Percentiles rank a stretch among this genome's conserved stretches.
Evolutionary conservation across 2,797 vertebrate genomes (phyloP).

Genomic region (Falco cherrug): DNA sequence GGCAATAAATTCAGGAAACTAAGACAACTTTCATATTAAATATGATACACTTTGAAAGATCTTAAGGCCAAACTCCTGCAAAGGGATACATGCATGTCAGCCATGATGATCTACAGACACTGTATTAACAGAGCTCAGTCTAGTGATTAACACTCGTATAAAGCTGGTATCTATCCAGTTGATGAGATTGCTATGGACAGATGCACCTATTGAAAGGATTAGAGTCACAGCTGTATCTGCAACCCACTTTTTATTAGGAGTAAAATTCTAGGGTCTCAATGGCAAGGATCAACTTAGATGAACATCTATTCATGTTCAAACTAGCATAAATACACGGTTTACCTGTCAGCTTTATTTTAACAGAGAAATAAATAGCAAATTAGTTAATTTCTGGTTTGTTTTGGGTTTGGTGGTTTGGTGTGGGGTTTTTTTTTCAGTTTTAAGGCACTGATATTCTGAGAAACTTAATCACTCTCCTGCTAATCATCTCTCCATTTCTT

Average conservation of each 20-base stretch:
- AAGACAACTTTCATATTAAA: conserved; percentile 13
- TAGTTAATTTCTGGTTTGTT: background rate
- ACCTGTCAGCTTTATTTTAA: background rate
- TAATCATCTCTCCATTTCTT: background rate
- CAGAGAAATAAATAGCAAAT: background rate
- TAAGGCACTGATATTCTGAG: background rate
- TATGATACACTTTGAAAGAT: background rate
- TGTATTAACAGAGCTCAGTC: background rate
- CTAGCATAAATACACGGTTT: background rate
- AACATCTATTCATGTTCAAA: background rate
- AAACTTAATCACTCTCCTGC: background rate
- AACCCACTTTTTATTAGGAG: background rate
- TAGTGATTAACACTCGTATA: background rate
- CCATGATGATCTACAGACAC: background rate
- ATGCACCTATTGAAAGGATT: background rate
- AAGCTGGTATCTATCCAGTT: background rate
- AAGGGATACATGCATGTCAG: background rate
- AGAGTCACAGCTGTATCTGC: background rate
- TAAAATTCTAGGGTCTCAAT: background rate
- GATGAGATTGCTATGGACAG: background rate
- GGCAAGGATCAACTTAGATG: background rate
- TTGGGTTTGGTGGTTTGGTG: too few species aligned
- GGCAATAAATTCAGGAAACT: conserved; percentile 15
- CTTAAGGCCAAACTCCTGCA: background rate
- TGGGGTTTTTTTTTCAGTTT: background rate